Conservation (phyloP, 2,797 vertebrate species). For the Serranus cabrilla region DNA sequence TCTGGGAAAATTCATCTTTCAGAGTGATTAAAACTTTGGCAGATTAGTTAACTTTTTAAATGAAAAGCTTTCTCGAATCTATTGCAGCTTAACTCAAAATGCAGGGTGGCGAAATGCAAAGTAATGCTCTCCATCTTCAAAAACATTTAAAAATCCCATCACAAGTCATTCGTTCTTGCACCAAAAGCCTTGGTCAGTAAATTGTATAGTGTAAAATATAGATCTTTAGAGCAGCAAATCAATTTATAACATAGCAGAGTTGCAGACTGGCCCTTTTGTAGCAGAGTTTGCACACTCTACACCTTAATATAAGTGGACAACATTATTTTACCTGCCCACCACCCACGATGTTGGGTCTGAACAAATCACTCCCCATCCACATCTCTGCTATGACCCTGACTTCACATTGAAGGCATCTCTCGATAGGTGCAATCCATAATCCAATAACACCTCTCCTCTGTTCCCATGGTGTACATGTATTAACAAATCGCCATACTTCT, state of each 20-base stretch:
- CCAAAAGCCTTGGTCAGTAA: slow-evolving; percentile 5
- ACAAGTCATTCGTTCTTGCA: not conserved
- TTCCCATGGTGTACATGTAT: slow-evolving; percentile 59
- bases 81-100: slow-evolving; percentile 5
- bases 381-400: slow-evolving; percentile 33
- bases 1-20: slow-evolving; percentile 51
- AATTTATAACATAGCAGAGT: not conserved
- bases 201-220: not conserved
- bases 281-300: not conserved
- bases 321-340: slow-evolving; percentile 31
- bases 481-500: slow-evolving; percentile 62
- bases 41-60: slow-evolving; percentile 49
- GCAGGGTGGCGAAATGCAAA: not conserved
- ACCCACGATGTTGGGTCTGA: slow-evolving; percentile 38
- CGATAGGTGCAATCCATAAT: slow-evolving; percentile 65
- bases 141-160: not conserved
- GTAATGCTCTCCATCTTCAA: not conserved
- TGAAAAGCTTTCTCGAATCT: slow-evolving; percentile 19
- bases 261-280: not conserved
- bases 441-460: slow-evolving; percentile 66
- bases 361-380: slow-evolving; percentile 43
- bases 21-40: slow-evolving; percentile 52
- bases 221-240: not conserved
- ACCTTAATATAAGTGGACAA: not conserved
- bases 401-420: slow-evolving; percentile 59